A percentile compares a stretch with the other conserved stretches of the same genome.
phyloP scores from a whole-genome alignment of 1,140 invertebrate genomes.

The Pinna nobilis region DNA sequence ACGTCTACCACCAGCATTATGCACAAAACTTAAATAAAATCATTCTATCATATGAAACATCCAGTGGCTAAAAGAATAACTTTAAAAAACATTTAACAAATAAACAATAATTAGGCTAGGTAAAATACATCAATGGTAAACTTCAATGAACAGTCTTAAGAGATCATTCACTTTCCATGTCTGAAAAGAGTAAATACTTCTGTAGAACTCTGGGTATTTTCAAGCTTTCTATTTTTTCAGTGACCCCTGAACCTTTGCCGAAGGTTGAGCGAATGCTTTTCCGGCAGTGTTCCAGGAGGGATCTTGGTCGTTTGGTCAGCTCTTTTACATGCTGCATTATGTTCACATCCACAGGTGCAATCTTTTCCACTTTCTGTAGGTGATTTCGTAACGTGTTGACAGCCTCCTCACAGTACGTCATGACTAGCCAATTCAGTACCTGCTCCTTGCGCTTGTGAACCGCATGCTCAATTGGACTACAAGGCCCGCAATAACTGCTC shows the following conservation, averaged over 20 bases:
- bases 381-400: constrained; percentile 50
- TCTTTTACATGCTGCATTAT: constrained; percentile 38
- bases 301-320: constrained; percentile 40
- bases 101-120: too few species aligned
- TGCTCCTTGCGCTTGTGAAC: constrained; percentile 57
- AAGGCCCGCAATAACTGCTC: constrained; percentile 55
- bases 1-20: too few species aligned
- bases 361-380: constrained; percentile 29
- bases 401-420: constrained; percentile 60
- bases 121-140: too few species aligned
- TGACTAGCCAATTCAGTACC: constrained; percentile 58
- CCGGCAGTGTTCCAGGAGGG: constrained; percentile 58
- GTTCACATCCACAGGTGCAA: constrained; percentile 30
- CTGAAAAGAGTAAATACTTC: constrained; percentile 57
- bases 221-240: constrained; percentile 49
- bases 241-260: constrained; percentile 31
- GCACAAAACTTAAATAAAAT: too few species aligned
- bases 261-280: constrained; percentile 45
- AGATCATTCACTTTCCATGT: constrained; percentile 48
- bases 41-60: too few species aligned
- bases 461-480: constrained; percentile 60
- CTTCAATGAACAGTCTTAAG: neutral
- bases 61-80: too few species aligned
- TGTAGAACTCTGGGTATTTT: constrained; percentile 56
- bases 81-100: too few species aligned